Evolutionary conservation across 1,140 invertebrate genomes (phyloP), one percentile per base, ranked within the genome.

Genomic region (Papilio polytes): DNA sequence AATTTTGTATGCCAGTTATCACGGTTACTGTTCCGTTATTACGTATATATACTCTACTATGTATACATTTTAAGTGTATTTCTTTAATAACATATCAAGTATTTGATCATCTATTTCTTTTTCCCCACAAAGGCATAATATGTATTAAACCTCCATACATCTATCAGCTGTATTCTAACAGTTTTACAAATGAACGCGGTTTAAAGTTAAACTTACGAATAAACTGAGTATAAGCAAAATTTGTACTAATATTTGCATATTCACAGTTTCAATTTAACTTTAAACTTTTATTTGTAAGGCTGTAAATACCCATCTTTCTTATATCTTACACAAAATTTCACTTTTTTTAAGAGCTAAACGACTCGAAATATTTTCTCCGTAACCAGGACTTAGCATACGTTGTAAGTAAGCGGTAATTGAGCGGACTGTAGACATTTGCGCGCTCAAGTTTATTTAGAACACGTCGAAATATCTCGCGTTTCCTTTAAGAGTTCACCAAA

Each of bases 401-500:
- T 53, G 15, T 56, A 56, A 56, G 74, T 56, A 59, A 56, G 46
- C 51, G 46, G 74, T 77, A 77, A 77, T 77, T 31, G 74, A 56
- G 74, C 48, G 51, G 48, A 77, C 74, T 70, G 63, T 70, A 70
- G 63, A 70, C 63, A 70, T 70, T 70, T 70, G 63, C 80, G 79
- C 80, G 63, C 80, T 51, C 51, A 80, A 84, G 84, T 87, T 88
- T 87, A 85, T 84, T 87, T 86, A 82, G 82, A 82, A 85, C 83
- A 84, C 83, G 78, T 86, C 78, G 81, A 77, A 86, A 82, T 82
- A 85, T 87, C 74, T 85, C 84, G 84, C 79, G 81, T 82, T 83
- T 80, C 83, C 83, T 85, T 88, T 85, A 84, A 81, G 85, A 81
- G 79, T 80, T 85, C 85, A 84, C 85, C 86, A 86, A 89, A 80